These are phyloP conservation scores for Orestias chungarensis DNA, from an alignment of 2,797 vertebrate genomes.

Conservation along the genomic window DNA sequence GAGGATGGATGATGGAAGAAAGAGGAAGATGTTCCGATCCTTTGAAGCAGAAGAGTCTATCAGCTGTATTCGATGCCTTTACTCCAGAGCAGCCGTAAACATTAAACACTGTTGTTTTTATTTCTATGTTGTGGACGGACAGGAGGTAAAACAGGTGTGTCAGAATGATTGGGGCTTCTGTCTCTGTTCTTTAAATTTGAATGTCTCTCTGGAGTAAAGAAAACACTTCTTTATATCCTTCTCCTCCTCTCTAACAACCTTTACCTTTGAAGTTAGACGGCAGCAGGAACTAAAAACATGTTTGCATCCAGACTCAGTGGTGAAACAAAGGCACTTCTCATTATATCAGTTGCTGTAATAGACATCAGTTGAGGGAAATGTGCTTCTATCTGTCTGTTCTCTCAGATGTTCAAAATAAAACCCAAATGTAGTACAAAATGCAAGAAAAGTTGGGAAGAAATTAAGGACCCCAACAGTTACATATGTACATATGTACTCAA, in stretches of 20 bases:
- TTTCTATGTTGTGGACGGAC: constrained; percentile 24
- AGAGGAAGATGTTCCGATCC: constrained; percentile 32
- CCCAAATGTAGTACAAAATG: not conserved
- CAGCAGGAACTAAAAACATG: not conserved
- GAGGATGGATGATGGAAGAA: constrained; percentile 38
- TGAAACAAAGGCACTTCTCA: not conserved
- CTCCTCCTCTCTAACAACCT: not conserved
- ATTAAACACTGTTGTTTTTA: constrained; percentile 31
- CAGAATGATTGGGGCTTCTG: constrained; percentile 46
- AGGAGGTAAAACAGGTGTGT: constrained; percentile 41
- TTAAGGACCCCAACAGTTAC: no score
- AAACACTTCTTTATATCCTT: constrained; percentile 4
- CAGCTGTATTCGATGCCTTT: constrained; percentile 30
- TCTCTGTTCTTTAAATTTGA: constrained; percentile 15
- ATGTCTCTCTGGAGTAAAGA: constrained; percentile 9
- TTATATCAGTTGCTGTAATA: not conserved
- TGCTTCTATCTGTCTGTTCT: not conserved
- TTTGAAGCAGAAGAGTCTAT: no score
- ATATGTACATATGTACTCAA: no score
- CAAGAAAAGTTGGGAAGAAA: no score
- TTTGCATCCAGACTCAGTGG: not conserved
- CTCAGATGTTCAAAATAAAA: not conserved
- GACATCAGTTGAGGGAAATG: not conserved
- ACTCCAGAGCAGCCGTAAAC: constrained; percentile 35
- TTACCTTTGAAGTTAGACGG: constrained; percentile 4